These are phyloP conservation scores for Apodemia hepburni DNA, from an alignment of 2,888 invertebrate species.

Conservation along the genomic window DNA sequence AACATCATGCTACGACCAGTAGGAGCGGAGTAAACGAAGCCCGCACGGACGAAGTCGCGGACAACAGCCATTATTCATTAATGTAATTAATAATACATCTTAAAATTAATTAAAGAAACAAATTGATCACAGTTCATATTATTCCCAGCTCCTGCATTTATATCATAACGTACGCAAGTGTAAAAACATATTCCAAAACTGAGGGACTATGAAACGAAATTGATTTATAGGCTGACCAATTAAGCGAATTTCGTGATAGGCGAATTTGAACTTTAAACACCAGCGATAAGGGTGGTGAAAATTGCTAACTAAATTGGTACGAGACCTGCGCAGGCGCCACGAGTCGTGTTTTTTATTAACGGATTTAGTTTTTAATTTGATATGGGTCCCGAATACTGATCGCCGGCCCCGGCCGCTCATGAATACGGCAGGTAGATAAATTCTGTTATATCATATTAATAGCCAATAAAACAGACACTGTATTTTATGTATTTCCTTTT, in stretches of 20 bases:
- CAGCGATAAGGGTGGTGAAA: conserved; percentile 33
- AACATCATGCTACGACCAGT: too few relatives aligned
- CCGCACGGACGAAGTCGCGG: too few relatives aligned
- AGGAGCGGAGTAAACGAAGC: too few relatives aligned
- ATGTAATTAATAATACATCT: too few relatives aligned
- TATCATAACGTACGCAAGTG: conserved; percentile 8
- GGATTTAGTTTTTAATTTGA: conserved; percentile 63
- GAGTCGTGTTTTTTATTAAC: conserved; percentile 58
- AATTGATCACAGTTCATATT: not conserved
- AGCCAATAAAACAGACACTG: conserved; percentile 30
- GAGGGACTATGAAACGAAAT: conserved; percentile 54
- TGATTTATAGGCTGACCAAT: conserved; percentile 59
- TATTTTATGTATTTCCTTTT: conserved; percentile 21
- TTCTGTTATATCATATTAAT: conserved; percentile 30
- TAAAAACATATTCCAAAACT: conserved; percentile 6
- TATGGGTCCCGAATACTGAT: conserved; percentile 61
- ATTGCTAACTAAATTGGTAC: conserved; percentile 13
- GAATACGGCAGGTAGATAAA: conserved; percentile 38
- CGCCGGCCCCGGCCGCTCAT: conserved; percentile 35
- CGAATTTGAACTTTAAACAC: conserved; percentile 37
- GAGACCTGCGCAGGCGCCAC: conserved; percentile 62
- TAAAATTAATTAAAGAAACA: too few relatives aligned
- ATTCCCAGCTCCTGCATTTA: conserved; percentile 4
- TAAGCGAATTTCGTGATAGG: conserved; percentile 20
- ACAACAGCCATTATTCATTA: too few relatives aligned